Evolutionary conservation across 2,888 invertebrate genomes (phyloP).

Genomic region (Odontocolon sp.): DNA sequence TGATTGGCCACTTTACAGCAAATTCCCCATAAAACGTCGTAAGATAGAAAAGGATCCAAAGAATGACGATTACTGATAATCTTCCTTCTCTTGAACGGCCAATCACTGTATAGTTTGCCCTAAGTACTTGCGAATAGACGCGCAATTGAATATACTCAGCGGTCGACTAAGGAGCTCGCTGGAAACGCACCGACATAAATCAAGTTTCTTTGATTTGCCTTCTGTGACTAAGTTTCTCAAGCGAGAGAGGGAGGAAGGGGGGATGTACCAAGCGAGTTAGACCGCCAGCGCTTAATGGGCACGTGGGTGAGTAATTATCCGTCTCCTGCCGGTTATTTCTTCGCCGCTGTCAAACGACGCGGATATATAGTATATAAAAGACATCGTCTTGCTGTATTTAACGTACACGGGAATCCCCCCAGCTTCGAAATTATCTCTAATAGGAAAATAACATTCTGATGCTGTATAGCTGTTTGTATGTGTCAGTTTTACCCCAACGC

Average conservation of each 20-base stretch:
- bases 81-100: too few relatives aligned
- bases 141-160: conserved; percentile 31
- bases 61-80: too few relatives aligned
- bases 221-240: conserved; percentile 32
- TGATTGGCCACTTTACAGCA: too few relatives aligned
- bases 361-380: conserved; percentile 15
- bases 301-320: conserved; percentile 48
- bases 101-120: too few relatives aligned
- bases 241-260: not conserved
- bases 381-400: conserved; percentile 13
- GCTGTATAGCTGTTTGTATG: not conserved
- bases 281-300: conserved; percentile 31
- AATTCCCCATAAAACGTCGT: too few relatives aligned
- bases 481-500: conserved; percentile 26
- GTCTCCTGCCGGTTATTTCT: conserved; percentile 41
- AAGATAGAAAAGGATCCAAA: too few relatives aligned
- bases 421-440: conserved; percentile 31
- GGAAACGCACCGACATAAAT: conserved; percentile 51
- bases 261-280: not conserved
- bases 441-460: not conserved
- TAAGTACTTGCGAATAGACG: conserved; percentile 8
- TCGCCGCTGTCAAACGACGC: too few relatives aligned
- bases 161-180: not conserved
- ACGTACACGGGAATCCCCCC: conserved; percentile 21
- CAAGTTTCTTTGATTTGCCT: conserved; percentile 59